Percentiles rank a stretch among this genome's conserved stretches.
Evolutionary conservation across 2,113 vertebrate species (phyloP).

Genomic region (Eulacestoma nigropectus): DNA sequence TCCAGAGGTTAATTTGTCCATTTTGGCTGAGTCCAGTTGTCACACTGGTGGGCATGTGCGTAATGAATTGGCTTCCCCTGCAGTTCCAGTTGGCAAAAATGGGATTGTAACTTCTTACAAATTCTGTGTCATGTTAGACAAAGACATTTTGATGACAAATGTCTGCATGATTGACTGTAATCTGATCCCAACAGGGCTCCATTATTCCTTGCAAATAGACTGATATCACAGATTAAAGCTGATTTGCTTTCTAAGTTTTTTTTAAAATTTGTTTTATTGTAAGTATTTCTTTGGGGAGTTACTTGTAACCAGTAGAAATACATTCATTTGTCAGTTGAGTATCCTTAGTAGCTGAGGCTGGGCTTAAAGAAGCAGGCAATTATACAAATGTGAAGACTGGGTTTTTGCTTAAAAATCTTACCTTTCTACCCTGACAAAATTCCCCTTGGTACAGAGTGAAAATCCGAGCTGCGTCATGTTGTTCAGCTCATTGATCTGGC

Average conservation of each 20-base stretch:
- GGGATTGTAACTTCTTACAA: background rate
- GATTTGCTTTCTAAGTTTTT: background rate
- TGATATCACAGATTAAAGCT: background rate
- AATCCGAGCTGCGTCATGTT: background rate
- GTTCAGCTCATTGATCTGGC: background rate
- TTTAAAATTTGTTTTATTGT: background rate
- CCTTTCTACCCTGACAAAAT: background rate
- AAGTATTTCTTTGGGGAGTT: background rate
- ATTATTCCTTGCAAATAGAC: background rate
- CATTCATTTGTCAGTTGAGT: background rate
- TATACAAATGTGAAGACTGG: background rate
- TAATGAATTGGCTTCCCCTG: background rate
- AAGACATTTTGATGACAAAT: background rate
- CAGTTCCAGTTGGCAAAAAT: background rate
- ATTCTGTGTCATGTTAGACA: background rate
- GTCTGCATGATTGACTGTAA: background rate
- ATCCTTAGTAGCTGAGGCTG: background rate
- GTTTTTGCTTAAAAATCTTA: background rate
- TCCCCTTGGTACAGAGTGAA: background rate
- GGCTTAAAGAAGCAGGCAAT: background rate
- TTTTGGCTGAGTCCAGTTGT: background rate
- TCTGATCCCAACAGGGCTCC: background rate
- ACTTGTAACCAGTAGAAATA: background rate
- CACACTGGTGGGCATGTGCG: fast-evolving
- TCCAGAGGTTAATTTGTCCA: background rate